Conservation (phyloP, 2,797 vertebrate species). For the Eutrigla gurnardus region DNA sequence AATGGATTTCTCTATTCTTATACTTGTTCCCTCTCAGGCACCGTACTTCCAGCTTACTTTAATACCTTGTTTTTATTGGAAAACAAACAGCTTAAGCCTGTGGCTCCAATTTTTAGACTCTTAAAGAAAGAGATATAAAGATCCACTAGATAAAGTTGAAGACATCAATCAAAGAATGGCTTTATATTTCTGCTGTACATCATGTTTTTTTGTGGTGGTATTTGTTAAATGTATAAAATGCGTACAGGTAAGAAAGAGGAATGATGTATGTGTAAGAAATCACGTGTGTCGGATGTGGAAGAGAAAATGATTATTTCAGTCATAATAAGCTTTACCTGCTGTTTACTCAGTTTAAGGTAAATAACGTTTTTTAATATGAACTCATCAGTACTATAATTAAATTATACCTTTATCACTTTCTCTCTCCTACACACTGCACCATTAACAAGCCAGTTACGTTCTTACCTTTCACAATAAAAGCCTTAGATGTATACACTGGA, state of each 20-base stretch:
- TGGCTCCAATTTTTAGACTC: neutral
- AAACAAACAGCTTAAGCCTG: neutral
- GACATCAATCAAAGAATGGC: neutral
- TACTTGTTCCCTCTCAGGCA: constrained; percentile 7
- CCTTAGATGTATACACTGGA: too few species aligned
- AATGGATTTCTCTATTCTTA: neutral
- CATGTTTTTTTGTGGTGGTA: neutral
- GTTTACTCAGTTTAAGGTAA: too few species aligned
- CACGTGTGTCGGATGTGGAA: constrained; percentile 23
- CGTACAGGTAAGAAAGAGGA: constrained; percentile 14
- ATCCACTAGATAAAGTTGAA: neutral
- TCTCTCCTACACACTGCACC: too few species aligned
- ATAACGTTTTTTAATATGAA: too few species aligned
- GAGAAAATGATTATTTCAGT: constrained; percentile 49
- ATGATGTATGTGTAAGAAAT: constrained; percentile 30
- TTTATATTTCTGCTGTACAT: constrained; percentile 16
- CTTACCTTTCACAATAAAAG: too few species aligned
- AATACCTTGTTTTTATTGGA: neutral
- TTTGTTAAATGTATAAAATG: neutral
- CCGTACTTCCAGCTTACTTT: neutral
- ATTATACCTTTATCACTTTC: too few species aligned
- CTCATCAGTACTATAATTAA: too few species aligned
- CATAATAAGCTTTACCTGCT: constrained; percentile 1
- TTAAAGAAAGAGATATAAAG: neutral
- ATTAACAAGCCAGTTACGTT: too few species aligned